Evolutionary conservation across 2,113 vertebrate species (phyloP).

Genomic region (Leptocoma aspasia): DNA sequence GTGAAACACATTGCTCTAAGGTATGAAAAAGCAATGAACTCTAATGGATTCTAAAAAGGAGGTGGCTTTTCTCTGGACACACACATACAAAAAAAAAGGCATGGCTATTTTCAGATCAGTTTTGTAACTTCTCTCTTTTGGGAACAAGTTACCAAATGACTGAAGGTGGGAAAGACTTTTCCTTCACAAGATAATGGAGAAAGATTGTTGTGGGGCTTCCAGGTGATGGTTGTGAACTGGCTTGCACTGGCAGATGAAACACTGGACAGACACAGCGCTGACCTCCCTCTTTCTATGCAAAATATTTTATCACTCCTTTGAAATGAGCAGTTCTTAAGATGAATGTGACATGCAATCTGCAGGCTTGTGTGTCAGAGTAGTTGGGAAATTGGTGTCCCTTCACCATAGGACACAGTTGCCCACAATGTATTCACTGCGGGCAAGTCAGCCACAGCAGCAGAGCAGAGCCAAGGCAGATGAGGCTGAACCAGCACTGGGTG

Average conservation of each 20-base stretch:
- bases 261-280: background rate
- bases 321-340: background rate
- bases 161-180: background rate
- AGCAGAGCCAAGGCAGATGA: background rate
- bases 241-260: background rate
- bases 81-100: background rate
- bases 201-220: background rate
- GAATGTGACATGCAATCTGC: background rate
- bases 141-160: background rate
- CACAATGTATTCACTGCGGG: background rate
- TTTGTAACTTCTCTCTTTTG: background rate
- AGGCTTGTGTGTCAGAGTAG: background rate
- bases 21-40: background rate
- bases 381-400: background rate
- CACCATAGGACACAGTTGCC: background rate
- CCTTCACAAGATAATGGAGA: background rate
- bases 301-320: background rate
- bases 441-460: background rate
- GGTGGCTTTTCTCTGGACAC: background rate
- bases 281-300: background rate
- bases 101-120: background rate
- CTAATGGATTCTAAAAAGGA: background rate
- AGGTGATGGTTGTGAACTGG: background rate
- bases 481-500: background rate
- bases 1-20: slow-evolving; percentile 18